Percentiles rank a stretch among this genome's conserved stretches.
Conservation (phyloP, 2,113 vertebrate genomes). For the Coreoperca whiteheadi region DNA sequence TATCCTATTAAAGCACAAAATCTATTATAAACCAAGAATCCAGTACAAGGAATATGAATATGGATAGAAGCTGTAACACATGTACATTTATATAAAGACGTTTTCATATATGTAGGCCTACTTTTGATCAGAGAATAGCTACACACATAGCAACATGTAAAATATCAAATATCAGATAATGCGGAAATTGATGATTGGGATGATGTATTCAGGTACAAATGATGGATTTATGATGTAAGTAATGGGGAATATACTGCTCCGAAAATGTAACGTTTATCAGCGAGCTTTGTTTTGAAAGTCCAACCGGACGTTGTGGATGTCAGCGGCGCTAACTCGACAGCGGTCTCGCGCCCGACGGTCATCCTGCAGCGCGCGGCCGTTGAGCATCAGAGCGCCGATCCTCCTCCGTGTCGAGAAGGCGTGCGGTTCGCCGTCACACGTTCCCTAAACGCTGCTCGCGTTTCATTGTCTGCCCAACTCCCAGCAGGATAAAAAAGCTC, state of each 20-base stretch:
- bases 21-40: too few relatives aligned
- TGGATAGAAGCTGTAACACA: background rate
- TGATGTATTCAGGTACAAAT: background rate
- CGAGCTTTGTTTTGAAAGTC: slow-evolving; percentile 45
- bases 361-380: slow-evolving; percentile 64
- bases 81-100: too few relatives aligned
- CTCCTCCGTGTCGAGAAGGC: slow-evolving; percentile 62
- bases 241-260: background rate
- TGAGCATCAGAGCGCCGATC: slow-evolving; percentile 75
- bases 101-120: background rate
- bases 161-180: background rate
- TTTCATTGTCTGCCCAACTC: slow-evolving; percentile 39
- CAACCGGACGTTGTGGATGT: background rate
- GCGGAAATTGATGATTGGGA: background rate
- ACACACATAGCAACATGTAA: too few relatives aligned
- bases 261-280: rapidly evolving
- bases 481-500: slow-evolving; percentile 40
- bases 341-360: slow-evolving; percentile 54
- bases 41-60: too few relatives aligned
- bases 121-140: background rate
- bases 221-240: background rate
- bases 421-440: slow-evolving; percentile 63
- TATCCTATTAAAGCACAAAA: background rate
- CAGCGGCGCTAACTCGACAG: rapidly evolving
- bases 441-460: slow-evolving; percentile 55